phyloP scores from a whole-genome alignment of 1,140 invertebrate genomes.

The Ooceraea biroi region DNA sequence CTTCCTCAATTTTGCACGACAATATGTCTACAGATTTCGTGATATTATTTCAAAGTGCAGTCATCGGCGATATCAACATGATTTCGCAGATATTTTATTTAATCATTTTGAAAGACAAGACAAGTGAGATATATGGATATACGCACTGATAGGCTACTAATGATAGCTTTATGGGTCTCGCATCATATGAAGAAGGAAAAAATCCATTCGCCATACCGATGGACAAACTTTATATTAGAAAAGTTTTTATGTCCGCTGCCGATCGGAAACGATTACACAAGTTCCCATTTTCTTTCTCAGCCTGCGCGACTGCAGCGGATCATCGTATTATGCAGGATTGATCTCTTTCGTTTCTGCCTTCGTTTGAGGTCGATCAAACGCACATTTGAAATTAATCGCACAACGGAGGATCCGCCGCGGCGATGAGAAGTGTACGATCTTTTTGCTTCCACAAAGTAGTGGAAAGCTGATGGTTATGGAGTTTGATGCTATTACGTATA shows the following conservation, averaged over 20 bases:
- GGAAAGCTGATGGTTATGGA: slow-evolving; percentile 16
- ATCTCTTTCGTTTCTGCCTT: not conserved
- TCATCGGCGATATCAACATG: no score
- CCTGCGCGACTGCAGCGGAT: no score
- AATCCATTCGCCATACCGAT: slow-evolving; percentile 72
- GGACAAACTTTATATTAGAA: slow-evolving; percentile 80
- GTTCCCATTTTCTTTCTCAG: slow-evolving; percentile 44
- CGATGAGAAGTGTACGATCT: not conserved
- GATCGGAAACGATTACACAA: slow-evolving; percentile 59
- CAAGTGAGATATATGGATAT: slow-evolving; percentile 19
- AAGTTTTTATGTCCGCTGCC: slow-evolving; percentile 77
- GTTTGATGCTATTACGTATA: slow-evolving; percentile 39
- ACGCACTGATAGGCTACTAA: no score
- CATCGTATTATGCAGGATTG: not conserved
- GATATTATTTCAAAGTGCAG: no score
- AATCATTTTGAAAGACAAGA: not conserved
- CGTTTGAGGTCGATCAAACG: not conserved
- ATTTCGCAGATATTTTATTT: no score
- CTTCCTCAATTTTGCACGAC: no score
- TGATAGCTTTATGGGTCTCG: slow-evolving; percentile 53
- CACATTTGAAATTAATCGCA: slow-evolving; percentile 38
- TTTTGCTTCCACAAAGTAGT: slow-evolving; percentile 1
- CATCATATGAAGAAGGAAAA: slow-evolving; percentile 68
- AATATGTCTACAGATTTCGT: no score
- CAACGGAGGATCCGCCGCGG: not conserved